Evolutionary conservation across 2,888 invertebrate species (phyloP), one percentile per base, ranked within the genome.

Genomic region (Harpalus rufipes): DNA sequence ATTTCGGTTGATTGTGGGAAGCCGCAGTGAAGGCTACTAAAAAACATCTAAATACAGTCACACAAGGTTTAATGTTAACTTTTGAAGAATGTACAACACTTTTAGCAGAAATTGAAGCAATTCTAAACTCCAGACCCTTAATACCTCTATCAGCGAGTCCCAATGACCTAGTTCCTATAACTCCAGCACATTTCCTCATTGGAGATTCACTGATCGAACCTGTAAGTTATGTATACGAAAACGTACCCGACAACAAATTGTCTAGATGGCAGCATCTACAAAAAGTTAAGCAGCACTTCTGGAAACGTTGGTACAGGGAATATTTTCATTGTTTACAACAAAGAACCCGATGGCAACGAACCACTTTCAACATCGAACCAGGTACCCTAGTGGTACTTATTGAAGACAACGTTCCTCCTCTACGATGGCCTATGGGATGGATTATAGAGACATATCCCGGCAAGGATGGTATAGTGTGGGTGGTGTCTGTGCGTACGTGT

Each of bases 321-420:
- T 88, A 88, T 51, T 51, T 89, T 1, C 56, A 76, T 6, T 65
- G 82, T 12, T 86, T 89, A 2, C 88, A 88, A 74, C 81, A 80
- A 18, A n/a, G 86, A 39, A 51, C 7, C 0, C 84, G 86, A 85
- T 86, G 87, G 86, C 86, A 85, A 79, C 79, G n/a, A 12, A 82
- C 21, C 21, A 65, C 21, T 12, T 83, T 61, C 18, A 58, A 41
- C 25, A 25, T 87, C 7, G n/a, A 85, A 10, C 5, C 72, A 14
- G 86, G 82, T n/a, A 51, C 76, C 14, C n/a, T 87, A 56, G 86
- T 86, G 7, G 18, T 87, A 0, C 78, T 87, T 12, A 86, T 85
- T 63, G 86, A 87, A 61, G 84, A 86, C 83, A 87, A 86, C 81
- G 18, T 87, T n/a, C 85, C 87, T 16, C 86, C 86, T 7, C 41